phyloP scores from a whole-genome alignment of 2,113 vertebrate genomes.

The Ctenodactylus gundi region DNA sequence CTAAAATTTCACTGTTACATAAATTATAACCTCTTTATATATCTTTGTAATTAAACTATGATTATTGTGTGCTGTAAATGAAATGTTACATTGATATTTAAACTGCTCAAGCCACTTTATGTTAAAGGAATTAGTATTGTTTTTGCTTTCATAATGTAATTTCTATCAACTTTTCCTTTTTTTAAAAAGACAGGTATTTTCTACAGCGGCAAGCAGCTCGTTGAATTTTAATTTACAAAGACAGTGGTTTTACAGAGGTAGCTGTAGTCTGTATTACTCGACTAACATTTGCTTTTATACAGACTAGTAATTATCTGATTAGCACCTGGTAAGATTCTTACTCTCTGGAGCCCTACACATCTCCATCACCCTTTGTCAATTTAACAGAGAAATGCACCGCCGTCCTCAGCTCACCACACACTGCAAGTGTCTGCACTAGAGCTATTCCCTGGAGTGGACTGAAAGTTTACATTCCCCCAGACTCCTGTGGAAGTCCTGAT shows the following conservation, averaged over 20 bases:
- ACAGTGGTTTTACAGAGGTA: background rate
- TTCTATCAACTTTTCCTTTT: background rate
- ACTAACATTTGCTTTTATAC: background rate
- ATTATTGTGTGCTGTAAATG: slow-evolving; percentile 42
- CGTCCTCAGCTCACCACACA: background rate
- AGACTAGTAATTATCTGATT: background rate
- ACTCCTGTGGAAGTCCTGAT: no score
- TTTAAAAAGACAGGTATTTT: background rate
- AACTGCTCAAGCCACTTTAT: background rate
- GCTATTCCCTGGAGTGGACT: background rate
- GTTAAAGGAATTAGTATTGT: background rate
- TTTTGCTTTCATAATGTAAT: slow-evolving; percentile 16
- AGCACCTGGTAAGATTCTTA: no score
- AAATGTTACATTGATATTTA: background rate
- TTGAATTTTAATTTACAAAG: background rate
- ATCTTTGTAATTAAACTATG: slow-evolving; percentile 22
- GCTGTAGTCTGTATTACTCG: background rate
- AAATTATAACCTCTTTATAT: background rate
- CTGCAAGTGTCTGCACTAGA: background rate
- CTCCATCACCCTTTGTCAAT: background rate
- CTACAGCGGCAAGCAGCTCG: background rate
- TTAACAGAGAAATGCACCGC: background rate
- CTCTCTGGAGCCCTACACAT: background rate
- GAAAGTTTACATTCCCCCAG: background rate
- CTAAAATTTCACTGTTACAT: slow-evolving; percentile 37